Conservation (phyloP, 1,140 invertebrate species). For the Solenopsis invicta region DNA sequence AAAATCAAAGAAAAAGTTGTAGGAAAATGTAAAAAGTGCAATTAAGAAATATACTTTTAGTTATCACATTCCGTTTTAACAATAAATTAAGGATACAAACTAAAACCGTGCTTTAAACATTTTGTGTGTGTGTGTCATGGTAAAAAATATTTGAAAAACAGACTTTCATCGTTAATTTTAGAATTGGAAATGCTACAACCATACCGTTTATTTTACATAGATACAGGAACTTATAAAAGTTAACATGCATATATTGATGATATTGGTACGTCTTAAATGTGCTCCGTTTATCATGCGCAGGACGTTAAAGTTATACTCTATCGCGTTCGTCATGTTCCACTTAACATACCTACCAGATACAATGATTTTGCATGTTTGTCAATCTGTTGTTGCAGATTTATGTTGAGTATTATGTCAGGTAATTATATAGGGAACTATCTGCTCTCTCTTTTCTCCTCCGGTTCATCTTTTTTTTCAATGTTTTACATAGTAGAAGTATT, state of each 20-base stretch:
- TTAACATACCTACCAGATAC: conserved; percentile 53
- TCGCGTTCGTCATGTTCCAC: conserved; percentile 22
- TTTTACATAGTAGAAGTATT: background rate
- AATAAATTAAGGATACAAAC: conserved; percentile 23
- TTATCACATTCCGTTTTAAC: conserved; percentile 42
- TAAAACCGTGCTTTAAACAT: conserved; percentile 8
- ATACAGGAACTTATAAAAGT: conserved; percentile 58
- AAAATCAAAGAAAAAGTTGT: background rate
- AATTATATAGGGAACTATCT: background rate
- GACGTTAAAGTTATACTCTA: conserved; percentile 43
- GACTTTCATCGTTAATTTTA: conserved; percentile 43
- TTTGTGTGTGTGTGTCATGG: conserved; percentile 3
- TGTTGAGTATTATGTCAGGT: conserved; percentile 1
- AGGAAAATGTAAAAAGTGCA: conserved; percentile 46
- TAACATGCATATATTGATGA: conserved; percentile 26
- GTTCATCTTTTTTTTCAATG: background rate
- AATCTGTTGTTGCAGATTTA: conserved; percentile 22
- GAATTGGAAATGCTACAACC: conserved; percentile 39
- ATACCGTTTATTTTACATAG: conserved; percentile 59
- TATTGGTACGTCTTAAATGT: conserved; percentile 44
- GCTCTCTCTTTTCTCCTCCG: background rate
- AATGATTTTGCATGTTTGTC: conserved; percentile 13
- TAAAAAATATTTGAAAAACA: conserved; percentile 42
- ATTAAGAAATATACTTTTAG: conserved; percentile 29
- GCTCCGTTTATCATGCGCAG: conserved; percentile 33